Evolutionary conservation across 2,888 invertebrate genomes (phyloP), one percentile per base, ranked within the genome.

Genomic region (Bugula neritina): DNA sequence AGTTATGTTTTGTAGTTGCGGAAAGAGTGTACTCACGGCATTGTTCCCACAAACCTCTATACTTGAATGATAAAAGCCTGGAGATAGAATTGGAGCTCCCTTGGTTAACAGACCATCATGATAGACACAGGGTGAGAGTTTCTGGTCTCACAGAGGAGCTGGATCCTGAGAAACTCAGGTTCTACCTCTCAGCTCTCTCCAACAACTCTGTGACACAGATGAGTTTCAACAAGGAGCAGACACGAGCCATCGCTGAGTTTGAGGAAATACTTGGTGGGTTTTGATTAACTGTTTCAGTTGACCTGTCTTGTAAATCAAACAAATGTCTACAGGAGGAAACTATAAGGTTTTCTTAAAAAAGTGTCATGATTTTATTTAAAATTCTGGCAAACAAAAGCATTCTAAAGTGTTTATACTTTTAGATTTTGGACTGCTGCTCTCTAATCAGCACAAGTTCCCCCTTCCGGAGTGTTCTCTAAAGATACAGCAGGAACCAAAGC

Each of bases 91-190:
- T 63, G 10, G 63, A 63, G 31, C 10, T 63, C 13, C 63, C 63
- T 27, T 63, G 63, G 63, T n/a, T 63, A 29, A 63, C 27, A 3
- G 31, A 63, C 5, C 1, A 10, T 2, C 63, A 63, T n/a, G 63
- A 63, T 31, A 10, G 31, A 3, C 31, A 63, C 63, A 63, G 27
- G n/a, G 31, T 63, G 63, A 25, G 63, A 13, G 34, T 63, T 3
- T 63, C 63, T 63, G 63, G 63, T 3, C 27, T 63, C 31, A 27
- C 29, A 13, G 31, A 34, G 27, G 63, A 63, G 10, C 29, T 63
- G 21, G 63, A 63, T 31, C 63, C 63, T 29, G 63, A 63, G 31
- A 63, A 63, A n/a, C 63, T 63, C 29, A 63, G 31, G 63, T 63
- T 63, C 34, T 63, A 63, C 31, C 63, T 63, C 29, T 63, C 63